Percentiles rank a stretch among this genome's conserved stretches.
phyloP scores from a whole-genome alignment of 2,797 vertebrate genomes.

The Nothura maculosa region DNA sequence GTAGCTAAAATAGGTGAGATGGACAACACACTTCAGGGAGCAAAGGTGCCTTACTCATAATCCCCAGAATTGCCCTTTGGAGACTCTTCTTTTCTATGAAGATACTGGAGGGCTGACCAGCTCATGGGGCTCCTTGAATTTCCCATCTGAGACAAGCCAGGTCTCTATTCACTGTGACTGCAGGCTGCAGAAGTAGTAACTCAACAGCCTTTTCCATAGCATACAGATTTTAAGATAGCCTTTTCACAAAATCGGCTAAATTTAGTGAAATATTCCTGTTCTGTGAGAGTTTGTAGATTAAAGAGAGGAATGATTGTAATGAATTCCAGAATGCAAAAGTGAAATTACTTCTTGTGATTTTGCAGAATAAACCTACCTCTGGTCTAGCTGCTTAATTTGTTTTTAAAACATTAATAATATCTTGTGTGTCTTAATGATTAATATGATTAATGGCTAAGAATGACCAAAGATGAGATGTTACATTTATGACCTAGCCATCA shows the following conservation, averaged over 20 bases:
- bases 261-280: not conserved
- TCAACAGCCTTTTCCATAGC: not conserved
- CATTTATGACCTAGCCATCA: not conserved
- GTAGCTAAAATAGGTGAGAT: not conserved
- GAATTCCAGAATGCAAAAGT: not conserved
- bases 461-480: not conserved
- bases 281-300: not conserved
- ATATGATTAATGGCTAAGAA: not conserved
- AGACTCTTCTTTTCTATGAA: not conserved
- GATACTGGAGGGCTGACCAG: rapidly evolving
- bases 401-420: not conserved
- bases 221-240: not conserved
- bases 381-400: not conserved
- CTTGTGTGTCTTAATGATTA: not conserved
- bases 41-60: not conserved
- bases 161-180: not conserved
- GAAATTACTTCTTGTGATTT: not conserved
- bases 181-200: not conserved
- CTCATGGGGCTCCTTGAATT: not conserved
- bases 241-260: not conserved
- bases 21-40: not conserved
- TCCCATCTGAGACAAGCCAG: not conserved
- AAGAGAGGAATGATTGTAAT: not conserved
- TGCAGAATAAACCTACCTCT: not conserved
- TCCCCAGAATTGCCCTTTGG: not conserved